Percentiles rank a stretch among this genome's conserved stretches.
Evolutionary conservation across 2,797 vertebrate genomes (phyloP).

Genomic region (Helarctos malayanus): DNA sequence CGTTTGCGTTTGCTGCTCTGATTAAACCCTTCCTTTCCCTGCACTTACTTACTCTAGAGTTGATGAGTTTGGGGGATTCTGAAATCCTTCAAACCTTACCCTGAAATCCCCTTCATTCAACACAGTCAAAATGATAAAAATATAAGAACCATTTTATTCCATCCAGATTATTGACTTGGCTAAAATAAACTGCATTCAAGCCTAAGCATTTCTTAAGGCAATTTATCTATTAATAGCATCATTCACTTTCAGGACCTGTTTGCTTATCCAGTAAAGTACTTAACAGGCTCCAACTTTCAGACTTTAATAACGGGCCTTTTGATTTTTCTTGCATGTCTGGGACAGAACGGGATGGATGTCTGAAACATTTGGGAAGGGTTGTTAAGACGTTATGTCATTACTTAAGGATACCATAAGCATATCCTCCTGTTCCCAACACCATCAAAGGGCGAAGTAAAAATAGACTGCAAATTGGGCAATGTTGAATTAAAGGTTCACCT

Average conservation of each 20-base stretch:
- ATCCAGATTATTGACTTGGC: background rate
- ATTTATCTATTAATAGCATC: conserved; percentile 51
- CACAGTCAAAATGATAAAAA: conserved; percentile 37
- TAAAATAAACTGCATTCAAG: conserved; percentile 55
- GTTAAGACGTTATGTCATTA: background rate
- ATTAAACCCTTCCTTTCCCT: conserved; percentile 56
- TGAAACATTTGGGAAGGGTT: conserved; percentile 54
- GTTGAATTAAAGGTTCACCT: conserved; percentile 45
- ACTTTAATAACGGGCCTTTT: conserved; percentile 15
- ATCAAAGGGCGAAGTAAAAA: conserved; percentile 23
- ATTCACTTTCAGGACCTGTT: conserved; percentile 64
- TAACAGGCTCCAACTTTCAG: conserved; percentile 64
- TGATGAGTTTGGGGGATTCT: conserved; percentile 18
- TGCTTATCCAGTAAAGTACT: conserved; percentile 31
- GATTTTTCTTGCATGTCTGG: conserved; percentile 48
- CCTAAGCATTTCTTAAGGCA: conserved; percentile 62
- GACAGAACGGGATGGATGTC: background rate
- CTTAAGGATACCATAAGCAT: conserved; percentile 14
- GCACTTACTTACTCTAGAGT: conserved; percentile 33
- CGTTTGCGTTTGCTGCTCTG: background rate
- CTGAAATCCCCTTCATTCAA: conserved; percentile 12
- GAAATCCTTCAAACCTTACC: conserved; percentile 20
- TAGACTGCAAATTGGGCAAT: background rate
- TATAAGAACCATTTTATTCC: conserved; percentile 17
- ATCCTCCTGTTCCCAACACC: conserved; percentile 13